phyloP scores from a whole-genome alignment of 2,797 vertebrate genomes.

The Macropodus opercularis region DNA sequence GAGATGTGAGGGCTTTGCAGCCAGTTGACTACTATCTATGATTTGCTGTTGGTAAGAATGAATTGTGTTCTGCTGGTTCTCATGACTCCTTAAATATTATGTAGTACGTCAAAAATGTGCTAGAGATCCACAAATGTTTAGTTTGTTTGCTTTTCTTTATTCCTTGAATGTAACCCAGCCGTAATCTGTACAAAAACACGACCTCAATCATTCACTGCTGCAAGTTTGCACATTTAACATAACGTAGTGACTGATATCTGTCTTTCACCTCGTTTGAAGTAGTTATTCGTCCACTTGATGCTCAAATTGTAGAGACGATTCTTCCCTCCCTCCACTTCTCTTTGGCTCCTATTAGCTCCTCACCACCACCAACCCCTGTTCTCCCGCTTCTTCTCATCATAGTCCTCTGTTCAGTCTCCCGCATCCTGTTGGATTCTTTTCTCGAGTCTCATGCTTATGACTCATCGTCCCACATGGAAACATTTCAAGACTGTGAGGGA shows the following conservation, averaged over 20 bases:
- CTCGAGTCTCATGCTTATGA: constrained; percentile 65
- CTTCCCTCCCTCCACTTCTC: constrained; percentile 2
- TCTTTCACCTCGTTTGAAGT: constrained; percentile 12
- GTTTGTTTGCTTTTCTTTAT: no score
- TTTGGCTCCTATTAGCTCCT: not conserved
- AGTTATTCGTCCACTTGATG: constrained; percentile 25
- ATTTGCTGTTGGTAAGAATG: constrained; percentile 31
- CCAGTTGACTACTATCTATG: constrained; percentile 28
- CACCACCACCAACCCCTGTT: not conserved
- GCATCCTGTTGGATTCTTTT: constrained; percentile 61
- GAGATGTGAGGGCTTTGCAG: constrained; percentile 27
- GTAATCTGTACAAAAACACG: not conserved
- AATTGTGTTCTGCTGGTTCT: constrained; percentile 23
- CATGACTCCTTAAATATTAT: not conserved
- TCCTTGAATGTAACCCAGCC: no score
- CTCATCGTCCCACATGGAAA: constrained; percentile 82
- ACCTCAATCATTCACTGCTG: constrained; percentile 11
- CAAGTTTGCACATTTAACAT: not conserved
- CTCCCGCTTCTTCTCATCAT: constrained; percentile 51
- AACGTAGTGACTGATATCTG: not conserved
- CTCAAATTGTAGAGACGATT: not conserved
- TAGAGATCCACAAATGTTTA: not conserved
- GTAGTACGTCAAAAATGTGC: not conserved
- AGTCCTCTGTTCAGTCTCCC: constrained; percentile 50
- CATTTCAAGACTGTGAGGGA: constrained; percentile 61